Conservation (phyloP, 2,888 invertebrate species). For the Nomada fucata region DNA sequence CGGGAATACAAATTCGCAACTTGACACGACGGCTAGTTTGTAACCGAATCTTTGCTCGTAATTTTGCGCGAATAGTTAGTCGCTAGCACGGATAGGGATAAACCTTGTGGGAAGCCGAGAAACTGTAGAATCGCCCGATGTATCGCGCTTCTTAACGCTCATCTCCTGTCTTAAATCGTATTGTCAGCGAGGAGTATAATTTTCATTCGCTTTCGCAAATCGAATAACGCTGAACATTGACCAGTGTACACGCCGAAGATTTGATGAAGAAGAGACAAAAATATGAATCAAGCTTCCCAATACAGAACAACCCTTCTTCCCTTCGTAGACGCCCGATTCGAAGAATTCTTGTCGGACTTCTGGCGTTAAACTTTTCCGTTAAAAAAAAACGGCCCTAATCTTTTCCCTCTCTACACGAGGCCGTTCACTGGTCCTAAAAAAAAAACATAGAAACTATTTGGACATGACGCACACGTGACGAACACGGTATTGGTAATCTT, state of each 20-base stretch:
- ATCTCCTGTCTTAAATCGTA: too few species aligned
- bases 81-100: background rate
- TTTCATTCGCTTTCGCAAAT: background rate
- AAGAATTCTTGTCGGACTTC: background rate
- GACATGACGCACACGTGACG: constrained; percentile 3
- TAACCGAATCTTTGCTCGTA: constrained; percentile 37
- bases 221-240: background rate
- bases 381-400: background rate
- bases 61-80: constrained; percentile 1
- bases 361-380: background rate
- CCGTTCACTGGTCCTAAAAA: background rate
- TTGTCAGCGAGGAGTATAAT: background rate
- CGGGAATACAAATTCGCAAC: constrained; percentile 66
- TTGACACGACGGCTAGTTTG: constrained; percentile 36
- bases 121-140: background rate
- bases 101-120: background rate
- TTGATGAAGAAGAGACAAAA: too few species aligned
- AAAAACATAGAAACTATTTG: background rate
- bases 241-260: too few species aligned
- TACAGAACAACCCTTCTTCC: too few species aligned
- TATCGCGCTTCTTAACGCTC: background rate
- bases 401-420: background rate
- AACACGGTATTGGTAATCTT: background rate
- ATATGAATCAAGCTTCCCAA: too few species aligned
- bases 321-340: too few species aligned